phyloP scores from a whole-genome alignment of 1,140 invertebrate species.

The Trichonephila clavipes region DNA sequence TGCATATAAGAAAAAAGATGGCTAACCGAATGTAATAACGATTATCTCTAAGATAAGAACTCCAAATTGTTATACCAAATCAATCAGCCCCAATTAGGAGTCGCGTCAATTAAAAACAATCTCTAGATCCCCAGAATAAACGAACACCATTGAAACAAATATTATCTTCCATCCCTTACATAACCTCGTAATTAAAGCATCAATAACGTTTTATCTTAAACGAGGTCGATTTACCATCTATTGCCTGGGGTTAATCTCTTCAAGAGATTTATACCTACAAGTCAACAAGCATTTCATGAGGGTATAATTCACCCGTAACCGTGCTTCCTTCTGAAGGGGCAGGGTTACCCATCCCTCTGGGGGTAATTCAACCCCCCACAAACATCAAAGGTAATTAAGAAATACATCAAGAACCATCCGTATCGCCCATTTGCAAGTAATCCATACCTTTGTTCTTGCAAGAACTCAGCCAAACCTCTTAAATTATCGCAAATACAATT shows the following conservation, averaged over 20 bases:
- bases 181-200: not conserved
- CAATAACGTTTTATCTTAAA: not conserved
- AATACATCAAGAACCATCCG: not conserved
- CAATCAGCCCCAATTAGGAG: not conserved
- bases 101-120: not conserved
- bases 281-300: not conserved
- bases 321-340: not conserved
- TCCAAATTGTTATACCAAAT: not conserved
- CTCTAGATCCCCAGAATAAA: not conserved
- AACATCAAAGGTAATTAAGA: conserved; percentile 12
- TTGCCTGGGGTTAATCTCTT: not conserved
- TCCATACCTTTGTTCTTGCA: not conserved
- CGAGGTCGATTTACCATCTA: not conserved
- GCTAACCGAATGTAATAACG: too few species aligned
- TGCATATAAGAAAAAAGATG: too few species aligned
- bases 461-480: not conserved
- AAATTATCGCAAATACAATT: not conserved
- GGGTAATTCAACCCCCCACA: not conserved
- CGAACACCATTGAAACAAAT: not conserved
- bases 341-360: not conserved
- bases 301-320: not conserved
- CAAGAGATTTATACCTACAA: not conserved
- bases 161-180: not conserved
- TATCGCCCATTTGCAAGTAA: not conserved
- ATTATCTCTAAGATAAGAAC: too few species aligned